A percentile compares a stretch with the other conserved stretches of the same genome.
These are phyloP conservation scores for Leucopsar rothschildi DNA, from an alignment of 2,113 vertebrate genomes.

Conservation along the genomic window DNA sequence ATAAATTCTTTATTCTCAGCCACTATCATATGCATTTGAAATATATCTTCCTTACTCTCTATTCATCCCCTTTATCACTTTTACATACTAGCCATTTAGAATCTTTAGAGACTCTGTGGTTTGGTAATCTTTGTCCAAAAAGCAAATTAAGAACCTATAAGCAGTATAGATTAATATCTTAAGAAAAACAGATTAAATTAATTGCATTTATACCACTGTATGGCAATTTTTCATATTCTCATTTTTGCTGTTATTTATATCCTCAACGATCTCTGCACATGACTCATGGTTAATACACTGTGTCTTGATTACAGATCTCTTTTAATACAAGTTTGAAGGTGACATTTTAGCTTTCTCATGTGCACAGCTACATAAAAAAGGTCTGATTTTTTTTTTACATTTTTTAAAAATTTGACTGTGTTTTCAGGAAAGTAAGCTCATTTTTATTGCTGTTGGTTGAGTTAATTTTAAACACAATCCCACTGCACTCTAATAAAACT, in stretches of 20 bases:
- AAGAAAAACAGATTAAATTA: not conserved
- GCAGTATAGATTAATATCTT: not conserved
- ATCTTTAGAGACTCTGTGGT: not conserved
- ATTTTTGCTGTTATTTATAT: not conserved
- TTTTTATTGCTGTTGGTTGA: not conserved
- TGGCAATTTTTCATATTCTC: not conserved
- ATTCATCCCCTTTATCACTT: not conserved
- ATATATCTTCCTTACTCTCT: not conserved
- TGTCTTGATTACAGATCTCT: not conserved
- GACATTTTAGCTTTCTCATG: not conserved
- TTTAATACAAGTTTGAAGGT: not conserved
- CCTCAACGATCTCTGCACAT: not conserved
- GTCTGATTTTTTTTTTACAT: not conserved
- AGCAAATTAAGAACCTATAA: not conserved
- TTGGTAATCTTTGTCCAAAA: not conserved
- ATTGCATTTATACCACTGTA: not conserved
- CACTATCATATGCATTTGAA: not conserved
- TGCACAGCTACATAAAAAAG: not conserved
- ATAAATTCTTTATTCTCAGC: not conserved
- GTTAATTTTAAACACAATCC: not conserved
- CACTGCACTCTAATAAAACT: not conserved
- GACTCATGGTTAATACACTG: not conserved
- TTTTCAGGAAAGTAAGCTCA: not conserved
- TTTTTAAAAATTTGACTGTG: not conserved
- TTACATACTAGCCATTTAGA: not conserved